Base-by-base conservation (phyloP, 2,113 vertebrate species). In the Sylvia atricapilla region DNA sequence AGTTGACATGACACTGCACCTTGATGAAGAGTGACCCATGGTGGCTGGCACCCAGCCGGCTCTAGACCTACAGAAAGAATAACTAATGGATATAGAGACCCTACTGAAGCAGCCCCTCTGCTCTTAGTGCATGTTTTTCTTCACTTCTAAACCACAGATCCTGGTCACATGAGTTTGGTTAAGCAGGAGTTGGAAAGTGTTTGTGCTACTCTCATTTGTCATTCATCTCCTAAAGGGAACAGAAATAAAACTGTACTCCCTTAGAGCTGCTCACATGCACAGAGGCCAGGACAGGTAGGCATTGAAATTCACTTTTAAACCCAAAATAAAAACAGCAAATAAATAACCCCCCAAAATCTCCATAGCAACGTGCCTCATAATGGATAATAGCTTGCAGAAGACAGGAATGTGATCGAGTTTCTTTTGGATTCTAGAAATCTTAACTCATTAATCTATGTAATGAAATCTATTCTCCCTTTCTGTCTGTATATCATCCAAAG, bases 41-140 rank as follows among this genome's bases (percentile, higher is more conserved):
- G 49, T 7, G 69, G 69, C 53, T 74, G 41, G 31, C 17, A 50
- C 23, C 5, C 30, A 31, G 17, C 35, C n/a, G 35, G 22, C 74
- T 52, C 35, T 52, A 69, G 60, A 64, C 4, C 41, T 60, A 16
- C 11, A n/a, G 33, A 52, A 28, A 25, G 17, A 74, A 39, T 15
- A 46, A 28, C 33, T 63, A 31, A 8, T 13, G 53, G 50, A 25
- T 22, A 18, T 0, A 31, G 15, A 18, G 21, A 35, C 4, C 11
- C 39, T 63, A 5, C 25, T 46, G 63, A 49, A n/a, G n/a, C 2
- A 22, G 15, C 9, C 39, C 18, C 33, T 23, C 8, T 60, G 49
- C 49, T 69, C 2, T 6, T 0, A 1, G 23, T 23, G 43, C 22
- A 15, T 3, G 1, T 9, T 60, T 83, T 60, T 60, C 59, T 44